A percentile compares a stretch with the other conserved stretches of the same genome.
Conservation (phyloP, 2,888 invertebrate genomes). For the Nymphalis urticae region DNA sequence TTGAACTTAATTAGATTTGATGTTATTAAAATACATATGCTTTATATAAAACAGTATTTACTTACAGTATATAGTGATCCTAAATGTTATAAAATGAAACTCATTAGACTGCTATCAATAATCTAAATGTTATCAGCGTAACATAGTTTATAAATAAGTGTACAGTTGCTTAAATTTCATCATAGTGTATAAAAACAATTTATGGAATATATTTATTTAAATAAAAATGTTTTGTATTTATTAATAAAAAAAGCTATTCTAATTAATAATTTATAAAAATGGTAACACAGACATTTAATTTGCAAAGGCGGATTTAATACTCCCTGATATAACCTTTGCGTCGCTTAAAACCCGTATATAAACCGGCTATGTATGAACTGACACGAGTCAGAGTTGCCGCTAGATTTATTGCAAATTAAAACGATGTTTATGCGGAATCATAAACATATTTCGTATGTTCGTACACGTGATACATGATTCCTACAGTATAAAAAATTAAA, state of each 20-base stretch:
- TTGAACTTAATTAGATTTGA: too few species aligned
- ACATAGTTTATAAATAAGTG: too few species aligned
- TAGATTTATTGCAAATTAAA: constrained; percentile 12
- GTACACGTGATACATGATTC: not conserved
- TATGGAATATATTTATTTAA: too few species aligned
- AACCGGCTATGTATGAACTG: constrained; percentile 16
- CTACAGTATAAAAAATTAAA: not conserved
- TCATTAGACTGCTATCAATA: too few species aligned
- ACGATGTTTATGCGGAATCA: not conserved
- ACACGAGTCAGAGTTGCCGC: not conserved
- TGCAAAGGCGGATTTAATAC: constrained; percentile 43
- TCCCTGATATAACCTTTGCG: constrained; percentile 43
- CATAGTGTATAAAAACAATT: too few species aligned
- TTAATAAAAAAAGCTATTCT: not conserved
- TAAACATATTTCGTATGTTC: not conserved
- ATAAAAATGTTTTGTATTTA: too few species aligned
- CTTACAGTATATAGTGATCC: too few species aligned
- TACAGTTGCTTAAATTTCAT: too few species aligned
- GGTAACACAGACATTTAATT: not conserved
- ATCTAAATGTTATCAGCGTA: too few species aligned
- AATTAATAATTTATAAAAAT: not conserved
- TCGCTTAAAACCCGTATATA: constrained; percentile 17
- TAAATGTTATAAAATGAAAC: too few species aligned
- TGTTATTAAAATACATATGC: too few species aligned
- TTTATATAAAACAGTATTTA: too few species aligned